Conservation (phyloP, 2,113 vertebrate species). For the Campylorhamphus procurvoides region DNA sequence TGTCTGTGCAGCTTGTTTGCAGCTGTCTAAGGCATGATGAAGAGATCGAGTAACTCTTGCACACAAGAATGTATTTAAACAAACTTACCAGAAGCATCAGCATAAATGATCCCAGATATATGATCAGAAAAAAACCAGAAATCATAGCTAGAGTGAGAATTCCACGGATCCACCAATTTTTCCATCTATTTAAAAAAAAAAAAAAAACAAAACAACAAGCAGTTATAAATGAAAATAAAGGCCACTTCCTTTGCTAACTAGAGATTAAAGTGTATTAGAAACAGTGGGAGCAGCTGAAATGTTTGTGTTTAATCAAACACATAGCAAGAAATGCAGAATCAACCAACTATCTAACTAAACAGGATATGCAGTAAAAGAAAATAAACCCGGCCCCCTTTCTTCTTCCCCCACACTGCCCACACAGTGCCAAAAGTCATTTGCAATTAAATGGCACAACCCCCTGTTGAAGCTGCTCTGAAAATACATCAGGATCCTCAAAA, state of each 20-base stretch:
- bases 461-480: background rate
- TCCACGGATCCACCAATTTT: conserved; percentile 98
- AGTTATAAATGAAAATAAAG: background rate
- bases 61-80: background rate
- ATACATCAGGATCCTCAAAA: background rate
- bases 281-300: background rate
- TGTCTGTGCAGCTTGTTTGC: background rate
- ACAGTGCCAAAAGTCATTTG: background rate
- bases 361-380: background rate
- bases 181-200: conserved; percentile 84
- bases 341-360: background rate
- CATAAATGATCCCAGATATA: conserved; percentile 92
- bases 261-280: background rate
- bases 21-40: background rate
- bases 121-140: conserved; percentile 88
- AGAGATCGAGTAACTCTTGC: background rate
- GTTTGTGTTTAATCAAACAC: background rate
- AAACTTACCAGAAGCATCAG: conserved; percentile 88
- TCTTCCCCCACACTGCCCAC: background rate
- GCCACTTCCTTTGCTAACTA: background rate
- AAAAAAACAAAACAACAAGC: background rate
- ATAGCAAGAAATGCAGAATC: background rate
- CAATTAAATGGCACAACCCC: background rate
- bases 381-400: background rate
- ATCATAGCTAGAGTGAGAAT: conserved; percentile 95